Percentiles rank a stretch among this genome's conserved stretches.
Conservation (phyloP, 2,797 vertebrate species). For the Smutsia gigantea region DNA sequence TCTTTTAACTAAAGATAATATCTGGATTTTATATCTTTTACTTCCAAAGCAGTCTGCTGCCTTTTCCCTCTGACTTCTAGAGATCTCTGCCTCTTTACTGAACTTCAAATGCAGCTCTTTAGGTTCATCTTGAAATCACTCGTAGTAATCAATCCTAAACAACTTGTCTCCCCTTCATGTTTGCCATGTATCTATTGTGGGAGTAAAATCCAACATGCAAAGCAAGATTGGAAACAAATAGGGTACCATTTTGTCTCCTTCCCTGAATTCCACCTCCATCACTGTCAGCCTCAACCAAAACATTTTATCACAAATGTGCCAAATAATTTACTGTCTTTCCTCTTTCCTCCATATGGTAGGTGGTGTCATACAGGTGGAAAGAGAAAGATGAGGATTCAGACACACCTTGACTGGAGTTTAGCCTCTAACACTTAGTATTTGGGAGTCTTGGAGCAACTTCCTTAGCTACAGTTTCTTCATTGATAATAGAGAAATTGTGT, state of each 20-base stretch:
- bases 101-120: neutral
- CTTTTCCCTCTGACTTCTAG: neutral
- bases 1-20: constrained; percentile 2
- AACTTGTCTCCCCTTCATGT: neutral
- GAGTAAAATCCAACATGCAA: neutral
- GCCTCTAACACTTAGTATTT: neutral
- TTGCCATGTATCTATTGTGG: neutral
- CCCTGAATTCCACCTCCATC: neutral
- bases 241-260: neutral
- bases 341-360: neutral
- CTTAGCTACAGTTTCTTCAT: neutral
- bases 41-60: neutral
- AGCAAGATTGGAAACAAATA: neutral
- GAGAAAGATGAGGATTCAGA: neutral
- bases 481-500: neutral
- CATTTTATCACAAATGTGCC: neutral
- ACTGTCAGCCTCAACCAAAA: neutral
- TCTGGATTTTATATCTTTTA: neutral
- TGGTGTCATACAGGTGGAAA: neutral
- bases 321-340: neutral
- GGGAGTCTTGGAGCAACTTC: neutral
- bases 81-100: neutral
- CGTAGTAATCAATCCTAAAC: neutral
- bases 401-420: neutral
- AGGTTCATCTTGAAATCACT: neutral